Conservation (phyloP, 1,140 invertebrate species). For the Glossosoma conforme region DNA sequence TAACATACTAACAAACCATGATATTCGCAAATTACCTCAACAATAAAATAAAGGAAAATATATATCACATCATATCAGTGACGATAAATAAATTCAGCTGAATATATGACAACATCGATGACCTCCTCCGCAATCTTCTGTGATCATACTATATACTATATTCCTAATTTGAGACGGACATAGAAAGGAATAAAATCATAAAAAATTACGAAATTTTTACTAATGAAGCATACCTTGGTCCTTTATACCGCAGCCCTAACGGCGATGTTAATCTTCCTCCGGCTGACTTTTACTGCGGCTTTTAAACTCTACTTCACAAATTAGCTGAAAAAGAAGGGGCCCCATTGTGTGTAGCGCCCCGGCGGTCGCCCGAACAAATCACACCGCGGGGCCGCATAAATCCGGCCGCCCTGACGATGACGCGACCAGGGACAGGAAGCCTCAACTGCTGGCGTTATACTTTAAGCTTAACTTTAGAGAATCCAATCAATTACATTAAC, state of each 20-base stretch:
- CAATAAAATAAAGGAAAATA: too few relatives aligned
- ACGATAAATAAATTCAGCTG: too few relatives aligned
- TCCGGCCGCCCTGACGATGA: conserved; percentile 7
- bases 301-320: conserved; percentile 34
- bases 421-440: conserved; percentile 1
- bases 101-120: too few relatives aligned
- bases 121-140: too few relatives aligned
- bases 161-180: too few relatives aligned
- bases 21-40: too few relatives aligned
- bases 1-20: too few relatives aligned
- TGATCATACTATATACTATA: too few relatives aligned
- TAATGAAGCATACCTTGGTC: conserved; percentile 9
- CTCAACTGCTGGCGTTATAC: neutral
- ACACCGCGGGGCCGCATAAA: conserved; percentile 22
- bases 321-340: conserved; percentile 32
- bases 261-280: conserved; percentile 31
- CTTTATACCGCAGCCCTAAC: conserved; percentile 19
- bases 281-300: conserved; percentile 33
- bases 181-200: too few relatives aligned
- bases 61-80: too few relatives aligned
- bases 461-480: too few relatives aligned
- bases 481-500: too few relatives aligned
- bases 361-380: conserved; percentile 19
- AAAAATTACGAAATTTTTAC: neutral
- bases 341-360: conserved; percentile 24